Conservation (phyloP, 35 echinoderm and acorn worm genomes). For the Lytechinus pictus region DNA sequence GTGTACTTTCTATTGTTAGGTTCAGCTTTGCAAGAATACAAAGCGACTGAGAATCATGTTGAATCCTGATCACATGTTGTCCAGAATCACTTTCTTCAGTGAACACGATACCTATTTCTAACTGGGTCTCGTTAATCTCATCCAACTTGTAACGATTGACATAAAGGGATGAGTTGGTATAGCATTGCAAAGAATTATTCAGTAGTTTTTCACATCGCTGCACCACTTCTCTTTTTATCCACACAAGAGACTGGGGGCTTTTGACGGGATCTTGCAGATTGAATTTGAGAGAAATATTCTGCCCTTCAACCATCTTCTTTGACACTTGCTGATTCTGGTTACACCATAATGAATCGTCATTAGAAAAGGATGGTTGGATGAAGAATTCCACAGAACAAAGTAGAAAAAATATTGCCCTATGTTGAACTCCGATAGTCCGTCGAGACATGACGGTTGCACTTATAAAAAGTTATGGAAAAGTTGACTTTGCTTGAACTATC, state of each 20-base stretch:
- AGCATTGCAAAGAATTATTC: neutral
- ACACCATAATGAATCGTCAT: neutral
- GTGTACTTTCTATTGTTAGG: neutral
- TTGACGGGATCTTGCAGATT: neutral
- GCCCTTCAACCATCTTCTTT: neutral
- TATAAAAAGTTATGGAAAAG: neutral
- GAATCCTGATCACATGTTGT: neutral
- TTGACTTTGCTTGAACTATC: neutral
- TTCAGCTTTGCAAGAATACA: neutral
- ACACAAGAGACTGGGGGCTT: neutral
- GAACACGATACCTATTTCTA: neutral
- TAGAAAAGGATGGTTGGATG: neutral
- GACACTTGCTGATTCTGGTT: neutral
- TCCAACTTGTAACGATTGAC: neutral
- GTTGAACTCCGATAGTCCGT: neutral
- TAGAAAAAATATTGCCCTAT: neutral
- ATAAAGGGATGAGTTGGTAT: neutral
- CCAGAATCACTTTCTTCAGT: neutral
- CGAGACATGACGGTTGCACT: neutral
- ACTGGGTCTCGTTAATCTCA: neutral
- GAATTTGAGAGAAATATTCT: neutral
- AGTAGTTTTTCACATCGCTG: neutral
- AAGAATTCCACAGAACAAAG: neutral
- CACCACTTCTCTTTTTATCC: neutral
- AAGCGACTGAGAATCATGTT: neutral